Conservation (phyloP, 2,888 invertebrate species). For the Cistogaster globosa region DNA sequence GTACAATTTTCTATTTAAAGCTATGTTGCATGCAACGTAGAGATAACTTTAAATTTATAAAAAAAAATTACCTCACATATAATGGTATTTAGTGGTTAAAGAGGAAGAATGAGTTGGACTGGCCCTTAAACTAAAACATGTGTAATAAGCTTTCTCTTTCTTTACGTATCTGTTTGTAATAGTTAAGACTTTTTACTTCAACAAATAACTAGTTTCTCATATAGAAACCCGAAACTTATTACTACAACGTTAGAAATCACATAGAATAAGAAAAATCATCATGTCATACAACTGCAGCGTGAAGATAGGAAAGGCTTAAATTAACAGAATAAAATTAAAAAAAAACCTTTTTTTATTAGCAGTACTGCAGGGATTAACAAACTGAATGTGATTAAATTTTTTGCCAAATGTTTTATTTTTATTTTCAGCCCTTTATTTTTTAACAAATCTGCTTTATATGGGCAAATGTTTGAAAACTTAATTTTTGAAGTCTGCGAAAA, state of each 20-base stretch:
- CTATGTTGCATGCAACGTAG: not conserved
- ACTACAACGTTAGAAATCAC: not conserved
- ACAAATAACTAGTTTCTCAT: slow-evolving; percentile 30
- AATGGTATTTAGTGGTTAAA: not conserved
- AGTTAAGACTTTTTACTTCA: slow-evolving; percentile 35
- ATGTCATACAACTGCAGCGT: too few species aligned
- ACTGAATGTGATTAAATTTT: too few species aligned
- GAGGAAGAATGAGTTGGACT: not conserved
- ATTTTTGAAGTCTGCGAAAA: too few species aligned
- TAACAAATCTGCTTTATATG: too few species aligned
- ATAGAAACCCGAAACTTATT: not conserved
- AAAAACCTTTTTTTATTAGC: too few species aligned
- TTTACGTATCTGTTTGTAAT: not conserved
- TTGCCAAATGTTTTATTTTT: too few species aligned
- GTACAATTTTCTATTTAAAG: not conserved
- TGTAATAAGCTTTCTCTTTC: not conserved
- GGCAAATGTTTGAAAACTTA: too few species aligned
- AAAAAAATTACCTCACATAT: too few species aligned
- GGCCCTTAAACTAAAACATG: not conserved
- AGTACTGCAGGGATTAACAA: too few species aligned
- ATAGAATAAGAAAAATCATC: not conserved
- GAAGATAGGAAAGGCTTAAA: too few species aligned
- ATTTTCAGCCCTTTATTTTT: too few species aligned
- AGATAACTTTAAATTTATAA: slow-evolving; percentile 15
- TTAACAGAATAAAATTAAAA: too few species aligned